Evolutionary conservation across 1,140 invertebrate genomes (phyloP).

Genomic region (Drosophila biarmipes): DNA sequence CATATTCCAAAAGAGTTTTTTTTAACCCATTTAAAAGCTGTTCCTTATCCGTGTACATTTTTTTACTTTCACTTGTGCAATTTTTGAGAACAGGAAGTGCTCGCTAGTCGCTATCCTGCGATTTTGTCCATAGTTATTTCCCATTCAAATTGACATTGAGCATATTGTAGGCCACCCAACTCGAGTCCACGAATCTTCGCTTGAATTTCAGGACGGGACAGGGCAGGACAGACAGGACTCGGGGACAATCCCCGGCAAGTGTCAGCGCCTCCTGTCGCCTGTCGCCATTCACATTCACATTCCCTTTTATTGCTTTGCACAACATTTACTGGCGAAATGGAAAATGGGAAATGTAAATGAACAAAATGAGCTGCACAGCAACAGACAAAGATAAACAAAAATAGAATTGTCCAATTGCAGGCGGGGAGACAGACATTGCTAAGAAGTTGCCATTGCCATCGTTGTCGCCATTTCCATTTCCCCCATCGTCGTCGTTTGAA

Average conservation of each 20-base stretch:
- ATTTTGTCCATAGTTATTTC: conserved; percentile 3
- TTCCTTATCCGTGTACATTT: background rate
- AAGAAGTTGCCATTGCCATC: conserved; percentile 38
- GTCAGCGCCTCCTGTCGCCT: conserved; percentile 38
- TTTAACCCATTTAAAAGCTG: too few species aligned
- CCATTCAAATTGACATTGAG: conserved; percentile 45
- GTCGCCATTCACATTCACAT: conserved; percentile 45
- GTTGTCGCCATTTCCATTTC: conserved; percentile 46
- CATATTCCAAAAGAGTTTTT: too few species aligned
- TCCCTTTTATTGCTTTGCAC: conserved; percentile 68
- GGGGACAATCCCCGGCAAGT: conserved; percentile 14
- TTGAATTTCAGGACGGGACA: background rate
- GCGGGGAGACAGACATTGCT: conserved; percentile 17
- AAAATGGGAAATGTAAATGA: conserved; percentile 75
- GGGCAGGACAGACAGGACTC: background rate
- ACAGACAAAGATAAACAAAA: conserved; percentile 71
- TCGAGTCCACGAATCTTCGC: background rate
- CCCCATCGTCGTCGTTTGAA: conserved; percentile 49
- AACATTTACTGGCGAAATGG: conserved; percentile 53
- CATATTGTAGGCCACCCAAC: conserved; percentile 44
- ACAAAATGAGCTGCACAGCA: conserved; percentile 67
- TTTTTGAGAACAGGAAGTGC: background rate
- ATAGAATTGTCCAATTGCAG: conserved; percentile 75
- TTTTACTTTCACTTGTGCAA: background rate
- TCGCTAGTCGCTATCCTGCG: background rate